Evolutionary conservation across 30 jellyfish, hydroid and myxozoan genomes (phyloP), one percentile per base, ranked within the genome.

Genomic region (Aurelia sp.): DNA sequence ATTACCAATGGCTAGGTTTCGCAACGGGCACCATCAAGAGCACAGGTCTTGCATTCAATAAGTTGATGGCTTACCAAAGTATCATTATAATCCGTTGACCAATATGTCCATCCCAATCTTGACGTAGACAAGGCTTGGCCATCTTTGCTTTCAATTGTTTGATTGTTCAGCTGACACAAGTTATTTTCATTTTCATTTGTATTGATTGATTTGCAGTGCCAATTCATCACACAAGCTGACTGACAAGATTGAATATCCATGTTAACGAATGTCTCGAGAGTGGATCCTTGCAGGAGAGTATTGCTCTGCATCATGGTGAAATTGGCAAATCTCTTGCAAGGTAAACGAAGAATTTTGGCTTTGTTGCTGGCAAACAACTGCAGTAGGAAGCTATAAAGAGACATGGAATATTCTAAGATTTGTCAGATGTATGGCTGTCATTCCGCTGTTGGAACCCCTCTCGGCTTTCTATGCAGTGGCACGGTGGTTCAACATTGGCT

Each of bases 131-230:
- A 21, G 75, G 41, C 75, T 21, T 64, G 15, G 17, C 41, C 75
- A 13, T 3, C 17, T 5, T 13, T 21, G 41, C 41, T 44, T 21
- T 64, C 51, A 17, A 38, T 64, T 18, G 75, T 21, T 21, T 64
- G 33, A 44, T 21, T 21, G 41, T 64, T 64, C 31, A 64, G 75
- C 40, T 64, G 75, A 64, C 75, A 64, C 18, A 18, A 8, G 24
- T 8, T 22, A 61, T 19, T n/a, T 12, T 44, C 75, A 64, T 64
- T 52, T 13, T 17, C 18, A 10, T 21, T 21, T 17, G 41, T 21
- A 17, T 64, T 64, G 75, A 64, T 64, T 64, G 75, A 64, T 9
- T 64, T 64, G 41, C 75, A 64, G 19, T 20, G 22, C 41, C 41
- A 17, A 17, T 64, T 21, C 18, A 64, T 38, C 20, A 64, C 18